Base-by-base conservation (phyloP, 2,797 vertebrate species). In the Clamator glandarius region DNA sequence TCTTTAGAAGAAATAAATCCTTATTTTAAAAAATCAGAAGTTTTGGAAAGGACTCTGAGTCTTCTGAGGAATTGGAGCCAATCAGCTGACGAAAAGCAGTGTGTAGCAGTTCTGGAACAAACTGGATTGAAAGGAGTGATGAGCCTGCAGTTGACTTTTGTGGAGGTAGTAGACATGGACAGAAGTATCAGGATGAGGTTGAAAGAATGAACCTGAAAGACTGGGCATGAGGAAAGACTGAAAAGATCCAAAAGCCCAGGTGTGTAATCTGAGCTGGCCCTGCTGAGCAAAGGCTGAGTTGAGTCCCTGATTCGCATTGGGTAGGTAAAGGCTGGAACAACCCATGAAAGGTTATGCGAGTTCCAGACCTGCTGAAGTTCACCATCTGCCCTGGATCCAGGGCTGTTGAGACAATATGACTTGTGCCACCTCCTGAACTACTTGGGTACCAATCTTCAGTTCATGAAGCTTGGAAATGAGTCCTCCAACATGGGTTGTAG, bases 401-500 rank as follows among this genome's bases (percentile, higher is more conserved):
- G 44, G 23, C 2, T 69, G 2, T 17, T 31, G 51, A 66, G 51
- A 7, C 63, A 62, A 0, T 66, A n/a, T 74, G 29, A 42, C 35
- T 76, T 63, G n/a, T 80, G 64, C 14, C 20, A 41, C 24, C 28
- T 76, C 55, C 41, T 19, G 39, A 54, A 31, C 58, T 66, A 6
- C 33, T 4, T n/a, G 1, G 9, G 24, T 66, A 51, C n/a, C 41
- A 20, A 2, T 50, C 44, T 72, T 50, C 10, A 36, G 29, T 33
- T 5, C 0, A 0, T 46, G 28, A 31, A 7, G 16, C 51, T 35
- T 80, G 72, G 33, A 52, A 44, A 20, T 1, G 4, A 24, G 33
- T 79, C 11, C 12, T 76, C 42, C 24, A 6, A 1, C 3, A 0
- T 13, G 59, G 33, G 4, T 4, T 54, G 44, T 33, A 85, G 15